phyloP scores from a whole-genome alignment of 2,113 vertebrate genomes.

The Heterotis niloticus region DNA sequence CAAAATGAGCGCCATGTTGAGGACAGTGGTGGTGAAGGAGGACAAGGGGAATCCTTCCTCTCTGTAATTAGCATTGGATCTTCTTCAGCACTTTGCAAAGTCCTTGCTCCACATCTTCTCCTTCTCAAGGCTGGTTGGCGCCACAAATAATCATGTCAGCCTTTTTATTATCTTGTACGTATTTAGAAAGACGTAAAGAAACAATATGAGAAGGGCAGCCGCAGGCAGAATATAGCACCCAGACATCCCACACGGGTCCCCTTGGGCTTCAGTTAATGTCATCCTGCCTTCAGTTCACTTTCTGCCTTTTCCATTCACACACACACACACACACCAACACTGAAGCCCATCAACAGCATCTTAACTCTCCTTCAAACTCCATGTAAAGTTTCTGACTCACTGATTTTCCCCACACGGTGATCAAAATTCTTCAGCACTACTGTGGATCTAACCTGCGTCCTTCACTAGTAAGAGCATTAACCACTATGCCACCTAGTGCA shows the following conservation, averaged over 20 bases:
- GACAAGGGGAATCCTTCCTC: constrained; percentile 46
- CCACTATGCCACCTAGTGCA: too few relatives aligned
- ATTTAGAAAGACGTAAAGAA: constrained; percentile 48
- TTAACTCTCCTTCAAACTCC: too few relatives aligned
- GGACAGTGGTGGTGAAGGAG: constrained; percentile 54
- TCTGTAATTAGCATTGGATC: constrained; percentile 72
- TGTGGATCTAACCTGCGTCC: background rate
- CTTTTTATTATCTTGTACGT: constrained; percentile 67
- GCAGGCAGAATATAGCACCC: background rate
- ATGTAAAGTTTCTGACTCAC: too few relatives aligned
- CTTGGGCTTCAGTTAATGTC: background rate
- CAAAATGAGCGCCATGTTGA: too few relatives aligned
- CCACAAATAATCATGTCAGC: constrained; percentile 60
- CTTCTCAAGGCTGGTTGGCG: constrained; percentile 39
- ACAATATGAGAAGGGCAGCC: constrained; percentile 31
- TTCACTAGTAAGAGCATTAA: too few relatives aligned
- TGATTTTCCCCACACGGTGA: too few relatives aligned
- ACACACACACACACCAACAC: background rate
- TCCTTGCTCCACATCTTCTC: constrained; percentile 49
- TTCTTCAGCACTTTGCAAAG: constrained; percentile 52
- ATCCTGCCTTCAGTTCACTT: background rate
- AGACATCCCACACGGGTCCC: too few relatives aligned
- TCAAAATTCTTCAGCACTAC: background rate
- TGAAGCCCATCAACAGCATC: too few relatives aligned
- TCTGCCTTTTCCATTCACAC: background rate